These are phyloP conservation scores for Stenodera caucasica DNA, from an alignment of 2,888 invertebrate species.

Conservation along the genomic window DNA sequence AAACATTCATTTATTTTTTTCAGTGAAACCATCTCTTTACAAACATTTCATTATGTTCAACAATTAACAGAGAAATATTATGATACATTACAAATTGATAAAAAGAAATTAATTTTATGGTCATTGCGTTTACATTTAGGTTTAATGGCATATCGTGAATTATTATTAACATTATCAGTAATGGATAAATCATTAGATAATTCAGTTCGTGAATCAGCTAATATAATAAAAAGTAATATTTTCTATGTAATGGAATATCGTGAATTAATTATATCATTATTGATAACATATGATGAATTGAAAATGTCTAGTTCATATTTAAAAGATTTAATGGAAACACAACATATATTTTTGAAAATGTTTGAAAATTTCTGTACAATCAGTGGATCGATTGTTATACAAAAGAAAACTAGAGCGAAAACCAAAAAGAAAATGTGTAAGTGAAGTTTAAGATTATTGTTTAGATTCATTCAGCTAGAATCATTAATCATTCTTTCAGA, in stretches of 20 bases:
- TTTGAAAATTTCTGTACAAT: conserved; percentile 73
- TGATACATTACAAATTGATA: conserved; percentile 84
- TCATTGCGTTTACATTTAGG: conserved; percentile 84
- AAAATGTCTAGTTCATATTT: conserved; percentile 85
- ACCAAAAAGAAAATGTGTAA: conserved; percentile 56
- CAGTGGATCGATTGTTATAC: conserved; percentile 68
- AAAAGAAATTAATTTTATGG: conserved; percentile 82
- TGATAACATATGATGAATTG: conserved; percentile 80
- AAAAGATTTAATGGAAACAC: conserved; percentile 85
- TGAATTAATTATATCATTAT: conserved; percentile 79
- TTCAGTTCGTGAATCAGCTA: conserved; percentile 75
- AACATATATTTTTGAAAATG: conserved; percentile 89
- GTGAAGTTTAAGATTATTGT: conserved; percentile 22
- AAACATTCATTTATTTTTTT: too few species aligned
- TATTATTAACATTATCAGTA: conserved; percentile 76
- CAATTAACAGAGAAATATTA: conserved; percentile 84
- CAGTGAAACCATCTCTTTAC: conserved; percentile 91
- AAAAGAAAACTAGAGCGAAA: conserved; percentile 59
- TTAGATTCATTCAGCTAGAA: conserved; percentile 1
- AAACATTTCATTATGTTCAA: conserved; percentile 93
- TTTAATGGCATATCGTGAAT: conserved; percentile 77
- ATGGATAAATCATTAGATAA: conserved; percentile 79
- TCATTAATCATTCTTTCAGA: conserved; percentile 12
- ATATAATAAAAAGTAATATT: conserved; percentile 86
- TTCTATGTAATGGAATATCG: conserved; percentile 95